A percentile compares a stretch with the other conserved stretches of the same genome.
Conservation (phyloP, 2,797 vertebrate species). For the Salarias fasciatus region DNA sequence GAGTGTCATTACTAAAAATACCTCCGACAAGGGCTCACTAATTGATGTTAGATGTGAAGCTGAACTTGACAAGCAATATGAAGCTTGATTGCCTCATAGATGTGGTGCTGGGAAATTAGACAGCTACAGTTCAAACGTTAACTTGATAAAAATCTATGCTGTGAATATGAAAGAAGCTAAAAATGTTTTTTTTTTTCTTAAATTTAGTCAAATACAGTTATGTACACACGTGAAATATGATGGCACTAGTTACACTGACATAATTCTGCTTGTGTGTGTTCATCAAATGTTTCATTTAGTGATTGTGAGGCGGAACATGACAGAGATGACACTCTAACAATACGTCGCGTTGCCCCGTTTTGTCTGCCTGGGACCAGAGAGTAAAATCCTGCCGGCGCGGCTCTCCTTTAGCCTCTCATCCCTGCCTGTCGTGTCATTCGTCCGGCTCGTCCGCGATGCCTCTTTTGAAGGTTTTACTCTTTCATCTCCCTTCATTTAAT, state of each 20-base stretch:
- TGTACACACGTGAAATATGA: not conserved
- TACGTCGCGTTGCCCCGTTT: constrained; percentile 20
- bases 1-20: constrained; percentile 62
- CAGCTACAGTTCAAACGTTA: constrained; percentile 36
- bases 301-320: constrained; percentile 1
- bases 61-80: constrained; percentile 43
- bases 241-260: too few relatives aligned
- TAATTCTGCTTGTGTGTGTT: too few relatives aligned
- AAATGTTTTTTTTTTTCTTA: too few relatives aligned
- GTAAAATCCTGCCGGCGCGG: constrained; percentile 46
- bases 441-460: constrained; percentile 44
- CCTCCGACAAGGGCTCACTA: constrained; percentile 48
- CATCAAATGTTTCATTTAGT: not conserved
- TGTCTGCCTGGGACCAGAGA: constrained; percentile 43
- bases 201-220: not conserved
- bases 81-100: constrained; percentile 43
- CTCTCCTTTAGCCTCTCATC: constrained; percentile 30
- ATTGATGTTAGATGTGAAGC: constrained; percentile 57
- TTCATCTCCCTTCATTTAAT: constrained; percentile 69
- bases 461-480: constrained; percentile 72
- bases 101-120: constrained; percentile 41
- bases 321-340: constrained; percentile 28
- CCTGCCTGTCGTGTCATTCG: constrained; percentile 44
- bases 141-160: constrained; percentile 19
- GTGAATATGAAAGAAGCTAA: constrained; percentile 35